Evolutionary conservation across 2,888 invertebrate species (phyloP).

Genomic region (Geotrupes spiniger): DNA sequence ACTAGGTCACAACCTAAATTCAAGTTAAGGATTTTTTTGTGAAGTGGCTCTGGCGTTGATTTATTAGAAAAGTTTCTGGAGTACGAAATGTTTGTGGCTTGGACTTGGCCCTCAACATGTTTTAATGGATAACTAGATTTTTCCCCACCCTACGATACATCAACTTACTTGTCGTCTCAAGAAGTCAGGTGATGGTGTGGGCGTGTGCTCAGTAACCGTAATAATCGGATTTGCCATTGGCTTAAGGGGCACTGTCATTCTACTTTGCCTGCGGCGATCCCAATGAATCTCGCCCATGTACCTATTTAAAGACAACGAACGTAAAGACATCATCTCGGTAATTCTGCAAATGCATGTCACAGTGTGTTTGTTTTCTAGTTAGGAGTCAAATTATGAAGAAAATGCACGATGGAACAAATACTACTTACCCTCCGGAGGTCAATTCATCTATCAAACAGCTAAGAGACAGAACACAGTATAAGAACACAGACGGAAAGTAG

Average conservation of each 20-base stretch:
- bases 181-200: constrained; percentile 86
- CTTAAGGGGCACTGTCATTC: constrained; percentile 54
- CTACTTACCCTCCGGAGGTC: constrained; percentile 78
- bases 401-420: too few species aligned
- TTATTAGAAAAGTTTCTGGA: too few species aligned
- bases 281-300: constrained; percentile 70
- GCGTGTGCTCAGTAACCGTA: constrained; percentile 94
- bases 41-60: not conserved
- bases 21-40: not conserved
- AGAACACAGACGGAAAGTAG: constrained; percentile 43
- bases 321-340: too few species aligned
- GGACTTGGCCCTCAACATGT: too few species aligned
- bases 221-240: constrained; percentile 91
- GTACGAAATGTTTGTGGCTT: too few species aligned
- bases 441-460: constrained; percentile 87
- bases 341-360: not conserved
- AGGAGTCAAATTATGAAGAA: constrained; percentile 4
- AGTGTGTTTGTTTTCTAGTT: not conserved
- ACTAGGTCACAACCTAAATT: not conserved
- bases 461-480: constrained; percentile 47
- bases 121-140: too few species aligned
- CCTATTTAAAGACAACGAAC: constrained; percentile 51
- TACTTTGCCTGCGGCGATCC: constrained; percentile 59
- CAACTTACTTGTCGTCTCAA: constrained; percentile 68
- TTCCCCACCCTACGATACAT: not conserved